Base-by-base conservation (phyloP, 1,140 invertebrate genomes). In the Heliothis virescens region DNA sequence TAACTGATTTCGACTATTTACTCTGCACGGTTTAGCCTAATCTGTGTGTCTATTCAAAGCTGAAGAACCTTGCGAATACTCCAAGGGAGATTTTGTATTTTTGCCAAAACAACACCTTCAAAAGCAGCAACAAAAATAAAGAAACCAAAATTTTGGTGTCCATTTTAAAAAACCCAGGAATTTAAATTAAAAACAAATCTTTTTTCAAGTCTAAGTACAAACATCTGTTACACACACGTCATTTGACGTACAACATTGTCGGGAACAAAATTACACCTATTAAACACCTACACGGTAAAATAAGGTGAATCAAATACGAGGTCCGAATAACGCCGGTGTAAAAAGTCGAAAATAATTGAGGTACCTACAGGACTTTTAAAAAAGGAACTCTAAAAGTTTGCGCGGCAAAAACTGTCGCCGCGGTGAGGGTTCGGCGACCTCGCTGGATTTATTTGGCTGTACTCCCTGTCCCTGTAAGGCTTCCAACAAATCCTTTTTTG, bases 371-470 rank as follows among this genome's bases (percentile, higher is more conserved):
- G 59, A 80, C 79, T 72, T 86, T 87, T 88, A 88, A 93, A 94
- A 93, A 94, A 93, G 89, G 86, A 92, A 82, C 82, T 90, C 87
- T 90, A 94, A 91, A 90, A 90, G 82, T 84, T 84, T 81, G 57
- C 74, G 34, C 81, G 59, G 87, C 91, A 93, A 94, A 93, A 94
- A 94, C 86, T 92, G 88, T 91, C 89, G 90, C 85, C 81, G 83
- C 63, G 73, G 84, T 79, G 76, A 82, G 82, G 87, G 89, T 87
- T 91, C 87, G 83, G 79, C 87, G 93, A 94, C 88, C 91, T 83
- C 48, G 67, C 80, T 73, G 82, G 87, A 92, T 92, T 92, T 92
- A 91, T 92, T 90, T 86, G 86, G 85, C 83, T 88, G 81, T 41
- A 65, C 69, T 72, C 12, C 18, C 21, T 53, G 75, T 72, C 12